Evolutionary conservation across 2,888 invertebrate species (phyloP).

Genomic region (Parnassius apollo): DNA sequence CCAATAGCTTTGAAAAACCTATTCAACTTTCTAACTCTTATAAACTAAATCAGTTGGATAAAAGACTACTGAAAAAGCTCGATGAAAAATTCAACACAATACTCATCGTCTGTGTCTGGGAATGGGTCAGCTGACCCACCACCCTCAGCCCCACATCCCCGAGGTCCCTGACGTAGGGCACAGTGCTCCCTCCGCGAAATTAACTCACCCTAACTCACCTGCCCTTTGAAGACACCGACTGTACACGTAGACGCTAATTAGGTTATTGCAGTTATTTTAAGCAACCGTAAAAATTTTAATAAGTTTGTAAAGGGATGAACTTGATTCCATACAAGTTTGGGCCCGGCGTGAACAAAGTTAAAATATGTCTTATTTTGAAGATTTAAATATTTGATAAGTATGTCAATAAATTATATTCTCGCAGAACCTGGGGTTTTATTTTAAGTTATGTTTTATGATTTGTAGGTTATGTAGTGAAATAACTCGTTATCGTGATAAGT

Average conservation of each 20-base stretch:
- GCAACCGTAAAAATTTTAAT: neutral
- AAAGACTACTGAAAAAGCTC: constrained; percentile 40
- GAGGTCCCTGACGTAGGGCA: constrained; percentile 38
- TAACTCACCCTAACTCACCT: constrained; percentile 67
- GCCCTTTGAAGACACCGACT: constrained; percentile 64
- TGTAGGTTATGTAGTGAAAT: too few species aligned
- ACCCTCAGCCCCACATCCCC: constrained; percentile 34
- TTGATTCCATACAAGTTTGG: too few species aligned
- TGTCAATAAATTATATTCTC: too few species aligned
- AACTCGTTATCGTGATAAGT: too few species aligned
- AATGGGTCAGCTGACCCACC: constrained; percentile 31
- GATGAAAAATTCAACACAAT: constrained; percentile 54
- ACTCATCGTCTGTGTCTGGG: constrained; percentile 40
- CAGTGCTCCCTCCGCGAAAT: constrained; percentile 45
- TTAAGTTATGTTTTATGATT: too few species aligned
- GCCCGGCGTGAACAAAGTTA: too few species aligned
- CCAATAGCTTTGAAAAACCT: too few species aligned
- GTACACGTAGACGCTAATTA: constrained; percentile 46
- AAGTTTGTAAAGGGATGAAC: neutral
- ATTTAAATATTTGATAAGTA: too few species aligned
- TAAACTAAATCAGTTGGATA: constrained; percentile 25
- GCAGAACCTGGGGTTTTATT: too few species aligned
- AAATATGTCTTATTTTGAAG: too few species aligned
- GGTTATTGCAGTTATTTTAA: constrained; percentile 25
- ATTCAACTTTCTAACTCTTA: constrained; percentile 5